Conservation (phyloP, 1,140 invertebrate genomes). For the Tribolium madens region DNA sequence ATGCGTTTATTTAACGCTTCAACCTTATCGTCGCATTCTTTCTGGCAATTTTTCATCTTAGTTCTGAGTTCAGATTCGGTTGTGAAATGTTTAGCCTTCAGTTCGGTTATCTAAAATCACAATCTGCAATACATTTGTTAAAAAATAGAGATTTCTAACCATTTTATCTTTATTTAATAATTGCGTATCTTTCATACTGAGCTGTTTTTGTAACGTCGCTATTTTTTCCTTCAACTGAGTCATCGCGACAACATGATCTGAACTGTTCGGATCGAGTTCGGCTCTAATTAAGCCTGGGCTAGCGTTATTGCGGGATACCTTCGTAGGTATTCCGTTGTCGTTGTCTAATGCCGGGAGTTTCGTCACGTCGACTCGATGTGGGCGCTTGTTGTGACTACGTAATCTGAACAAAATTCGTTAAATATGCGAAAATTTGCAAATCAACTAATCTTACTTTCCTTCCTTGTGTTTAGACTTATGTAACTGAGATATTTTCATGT, state of each 20-base stretch:
- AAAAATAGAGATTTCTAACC: slow-evolving; percentile 68
- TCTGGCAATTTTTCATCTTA: slow-evolving; percentile 86
- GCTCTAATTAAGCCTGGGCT: slow-evolving; percentile 65
- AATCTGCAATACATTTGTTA: neutral
- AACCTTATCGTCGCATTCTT: slow-evolving; percentile 84
- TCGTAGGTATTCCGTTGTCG: slow-evolving; percentile 62
- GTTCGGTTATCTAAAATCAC: slow-evolving; percentile 84
- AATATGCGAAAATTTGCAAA: neutral
- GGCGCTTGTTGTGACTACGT: slow-evolving; percentile 78
- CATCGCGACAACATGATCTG: slow-evolving; percentile 94
- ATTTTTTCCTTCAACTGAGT: slow-evolving; percentile 95
- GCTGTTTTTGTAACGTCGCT: slow-evolving; percentile 90
- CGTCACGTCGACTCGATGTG: slow-evolving; percentile 78
- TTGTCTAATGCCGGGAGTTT: slow-evolving; percentile 70
- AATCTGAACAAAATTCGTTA: slow-evolving; percentile 65
- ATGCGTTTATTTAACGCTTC: slow-evolving; percentile 84
- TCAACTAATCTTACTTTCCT: slow-evolving; percentile 69
- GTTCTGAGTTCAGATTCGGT: slow-evolving; percentile 86
- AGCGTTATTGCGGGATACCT: slow-evolving; percentile 67
- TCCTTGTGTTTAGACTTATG: slow-evolving; percentile 71
- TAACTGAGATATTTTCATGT: slow-evolving; percentile 74
- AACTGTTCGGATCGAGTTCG: slow-evolving; percentile 85
- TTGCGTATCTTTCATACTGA: slow-evolving; percentile 86
- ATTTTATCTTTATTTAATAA: slow-evolving; percentile 91
- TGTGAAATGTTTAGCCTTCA: slow-evolving; percentile 93